phyloP scores from a whole-genome alignment of 2,888 invertebrate species.

The Euzetes globulus region DNA sequence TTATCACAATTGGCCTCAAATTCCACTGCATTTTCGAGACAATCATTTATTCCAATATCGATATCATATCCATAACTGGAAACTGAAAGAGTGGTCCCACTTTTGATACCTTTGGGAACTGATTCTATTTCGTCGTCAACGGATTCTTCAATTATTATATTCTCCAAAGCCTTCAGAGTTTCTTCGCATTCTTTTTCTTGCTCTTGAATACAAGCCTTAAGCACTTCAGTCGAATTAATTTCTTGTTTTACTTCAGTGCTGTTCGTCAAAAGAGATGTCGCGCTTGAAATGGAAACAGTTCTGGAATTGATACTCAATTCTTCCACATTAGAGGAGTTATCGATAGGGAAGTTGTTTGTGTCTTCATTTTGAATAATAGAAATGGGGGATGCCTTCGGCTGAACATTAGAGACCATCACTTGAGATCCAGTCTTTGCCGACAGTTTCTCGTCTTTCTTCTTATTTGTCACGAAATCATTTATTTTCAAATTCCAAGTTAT shows the following conservation, averaged over 20 bases:
- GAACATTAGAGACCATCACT: background rate
- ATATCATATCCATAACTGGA: conserved; percentile 40
- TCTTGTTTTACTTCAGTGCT: background rate
- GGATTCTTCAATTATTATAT: background rate
- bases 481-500: conserved; percentile 60
- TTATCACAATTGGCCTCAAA: conserved; percentile 11
- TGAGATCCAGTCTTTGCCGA: background rate
- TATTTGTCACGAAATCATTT: conserved; percentile 49
- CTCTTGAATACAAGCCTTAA: conserved; percentile 26
- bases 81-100: conserved; percentile 11
- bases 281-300: conserved; percentile 16
- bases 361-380: background rate
- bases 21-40: conserved; percentile 28
- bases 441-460: conserved; percentile 44
- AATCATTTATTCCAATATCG: conserved; percentile 39
- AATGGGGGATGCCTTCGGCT: background rate
- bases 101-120: background rate
- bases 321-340: background rate
- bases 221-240: background rate
- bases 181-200: conserved; percentile 25
- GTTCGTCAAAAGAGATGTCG: background rate
- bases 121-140: background rate
- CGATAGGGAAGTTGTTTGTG: background rate
- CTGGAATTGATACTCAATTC: background rate
- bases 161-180: conserved; percentile 4